Evolutionary conservation across 2,113 vertebrate genomes (phyloP), one percentile per base, ranked within the genome.

Genomic region (Glareola pratincola): DNA sequence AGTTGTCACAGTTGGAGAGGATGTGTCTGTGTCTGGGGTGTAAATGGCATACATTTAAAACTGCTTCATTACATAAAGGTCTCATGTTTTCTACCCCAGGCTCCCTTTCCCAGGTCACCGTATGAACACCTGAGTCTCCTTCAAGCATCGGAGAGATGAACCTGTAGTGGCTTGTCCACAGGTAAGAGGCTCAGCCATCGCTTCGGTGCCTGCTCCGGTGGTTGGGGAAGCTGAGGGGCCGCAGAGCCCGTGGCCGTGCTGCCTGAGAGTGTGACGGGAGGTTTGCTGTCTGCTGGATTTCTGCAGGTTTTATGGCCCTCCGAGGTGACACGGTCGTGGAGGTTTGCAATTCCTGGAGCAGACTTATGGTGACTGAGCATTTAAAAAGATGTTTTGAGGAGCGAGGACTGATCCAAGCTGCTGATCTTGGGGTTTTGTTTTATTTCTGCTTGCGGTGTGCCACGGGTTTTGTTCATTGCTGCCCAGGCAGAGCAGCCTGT

Each of bases 281-380:
- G 6, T 21, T 64, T 10, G 7, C 14, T 74, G 34, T 20, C n/a
- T 16, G 4, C 29, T 0, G 12, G 13, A 3, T 4, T n/a, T 22
- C 51, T 8, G 4, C 1, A 2, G 36, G 47, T 6, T 85, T 26
- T 29, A 7, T 47, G 36, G 7, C 62, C 12, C 32, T 60, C 36
- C 0, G 3, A 53, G 62, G n/a, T 4, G 85, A 34, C 0, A 1
- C 1, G 0, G 34, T 16, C 4, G 0, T 23, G 8, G 39, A 24
- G n/a, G 7, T 13, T 18, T 39, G 74, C 27, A 9, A 1, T 57
- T 64, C 62, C 41, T 20, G 1, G 20, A n/a, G 64, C 82, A 66
- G 74, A 7, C 0, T 0, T 14, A 6, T 0, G 6, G 14, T 47
- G 37, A 14, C 18, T 11, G 67, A 63, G 24, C 37, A 3, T 63